Conservation (phyloP, 1,140 invertebrate species). For the Druon quercuslanigerum region DNA sequence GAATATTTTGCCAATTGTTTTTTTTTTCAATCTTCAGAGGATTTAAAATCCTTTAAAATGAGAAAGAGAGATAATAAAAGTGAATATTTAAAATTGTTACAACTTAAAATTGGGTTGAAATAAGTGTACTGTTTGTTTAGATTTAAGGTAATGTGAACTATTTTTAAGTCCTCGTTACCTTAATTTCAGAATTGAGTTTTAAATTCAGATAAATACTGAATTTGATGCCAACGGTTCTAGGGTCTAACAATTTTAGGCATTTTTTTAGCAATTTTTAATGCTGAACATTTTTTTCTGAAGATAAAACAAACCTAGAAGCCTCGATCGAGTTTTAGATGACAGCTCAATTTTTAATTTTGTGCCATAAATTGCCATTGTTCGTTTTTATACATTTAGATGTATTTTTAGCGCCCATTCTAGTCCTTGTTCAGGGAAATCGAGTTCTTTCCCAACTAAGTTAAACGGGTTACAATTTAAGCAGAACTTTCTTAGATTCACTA, state of each 20-base stretch:
- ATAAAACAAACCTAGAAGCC: neutral
- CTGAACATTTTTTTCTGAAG: neutral
- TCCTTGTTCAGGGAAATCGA: constrained; percentile 49
- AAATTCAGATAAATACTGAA: too few relatives aligned
- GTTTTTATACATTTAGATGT: constrained; percentile 16
- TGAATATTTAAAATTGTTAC: too few relatives aligned
- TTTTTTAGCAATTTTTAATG: neutral
- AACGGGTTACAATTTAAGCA: neutral
- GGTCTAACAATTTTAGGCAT: too few relatives aligned
- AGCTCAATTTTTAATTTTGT: constrained; percentile 49
- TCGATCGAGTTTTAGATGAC: neutral
- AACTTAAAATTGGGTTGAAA: too few relatives aligned
- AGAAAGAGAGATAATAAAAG: too few relatives aligned
- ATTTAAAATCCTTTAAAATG: neutral
- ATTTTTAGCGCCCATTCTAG: constrained; percentile 52
- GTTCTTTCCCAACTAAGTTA: neutral
- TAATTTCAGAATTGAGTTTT: too few relatives aligned
- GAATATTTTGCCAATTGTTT: neutral
- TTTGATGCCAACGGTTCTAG: too few relatives aligned
- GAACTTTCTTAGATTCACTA: constrained; percentile 11
- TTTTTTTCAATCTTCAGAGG: neutral
- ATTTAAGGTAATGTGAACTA: too few relatives aligned
- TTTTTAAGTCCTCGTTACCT: too few relatives aligned
- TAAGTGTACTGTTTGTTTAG: too few relatives aligned
- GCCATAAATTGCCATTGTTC: constrained; percentile 66